Evolutionary conservation across 2,888 invertebrate genomes (phyloP), one percentile per base, ranked within the genome.

Genomic region (Priocnemis perturbator): DNA sequence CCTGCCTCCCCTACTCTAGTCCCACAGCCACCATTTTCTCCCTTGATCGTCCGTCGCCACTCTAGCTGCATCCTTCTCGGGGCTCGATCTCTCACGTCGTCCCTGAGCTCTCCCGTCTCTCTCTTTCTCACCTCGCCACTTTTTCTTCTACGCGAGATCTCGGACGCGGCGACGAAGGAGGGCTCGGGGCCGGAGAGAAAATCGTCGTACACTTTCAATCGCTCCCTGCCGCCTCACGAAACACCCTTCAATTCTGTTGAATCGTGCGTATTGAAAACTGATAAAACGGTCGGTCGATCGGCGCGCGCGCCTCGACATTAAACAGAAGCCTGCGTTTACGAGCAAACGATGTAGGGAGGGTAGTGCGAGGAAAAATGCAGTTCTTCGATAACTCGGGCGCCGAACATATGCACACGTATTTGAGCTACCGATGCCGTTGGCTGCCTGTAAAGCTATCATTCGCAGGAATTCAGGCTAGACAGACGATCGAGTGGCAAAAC

Each of bases 131-230:
- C n/a, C n/a, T 66, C 68, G 68, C 55, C 47, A 64, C 68, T 75
- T 78, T 63, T 71, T 66, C 69, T 65, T 50, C 76, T 78, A 76
- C 75, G 76, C 78, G 71, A 73, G 73, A 76, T 67, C 63, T 70
- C 67, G 73, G 60, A 50, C 65, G 60, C 47, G 56, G 21, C 50
- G 62, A 48, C n/a, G 44, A 20, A 21, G 59, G 26, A 21, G 59
- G 26, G 26, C 64, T 59, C 78, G 78, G 78, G 76, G 26, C 26
- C 26, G 70, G 63, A 37, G 47, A 53, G 68, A 63, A 59, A 64
- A 73, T 64, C 69, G 74, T 52, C 60, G 57, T 53, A 55, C 47
- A 69, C 58, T 71, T 69, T 59, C 65, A 67, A 61, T 61, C 56
- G 15, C n/a, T 45, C 65, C 11, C 37, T 11, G 4, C 11, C 7